A percentile compares a stretch with the other conserved stretches of the same genome.
phyloP scores from a whole-genome alignment of 2,888 invertebrate species.

The Sminthurides aquaticus region DNA sequence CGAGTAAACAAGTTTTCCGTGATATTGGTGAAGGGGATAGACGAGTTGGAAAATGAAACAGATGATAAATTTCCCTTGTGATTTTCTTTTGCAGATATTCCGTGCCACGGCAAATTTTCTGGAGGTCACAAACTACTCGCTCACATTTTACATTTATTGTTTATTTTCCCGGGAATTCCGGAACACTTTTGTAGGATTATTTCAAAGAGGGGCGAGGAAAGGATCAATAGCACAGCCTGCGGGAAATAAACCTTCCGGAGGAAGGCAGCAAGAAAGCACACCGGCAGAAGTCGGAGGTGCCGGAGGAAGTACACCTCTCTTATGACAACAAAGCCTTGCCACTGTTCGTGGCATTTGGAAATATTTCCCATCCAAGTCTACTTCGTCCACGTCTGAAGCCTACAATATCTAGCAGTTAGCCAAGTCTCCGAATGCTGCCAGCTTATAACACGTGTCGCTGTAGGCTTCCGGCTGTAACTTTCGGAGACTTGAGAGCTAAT shows the following conservation, averaged over 20 bases:
- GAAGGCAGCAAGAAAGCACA: slow-evolving; percentile 23
- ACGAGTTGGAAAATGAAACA: too few relatives aligned
- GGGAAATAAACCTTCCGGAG: slow-evolving; percentile 27
- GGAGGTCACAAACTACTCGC: slow-evolving; percentile 67
- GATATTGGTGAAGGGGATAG: too few relatives aligned
- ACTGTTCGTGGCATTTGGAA: slow-evolving; percentile 28
- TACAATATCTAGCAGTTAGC: slow-evolving; percentile 15
- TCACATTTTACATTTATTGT: slow-evolving; percentile 72
- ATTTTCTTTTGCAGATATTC: slow-evolving; percentile 53
- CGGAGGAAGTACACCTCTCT: slow-evolving; percentile 31
- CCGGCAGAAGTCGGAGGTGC: slow-evolving; percentile 19
- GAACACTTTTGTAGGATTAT: slow-evolving; percentile 59
- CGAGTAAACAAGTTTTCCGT: too few relatives aligned
- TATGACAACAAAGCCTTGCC: slow-evolving; percentile 26
- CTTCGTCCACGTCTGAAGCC: slow-evolving; percentile 16
- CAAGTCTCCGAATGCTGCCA: background rate
- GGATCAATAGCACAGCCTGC: slow-evolving; percentile 19
- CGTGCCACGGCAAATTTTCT: slow-evolving; percentile 64
- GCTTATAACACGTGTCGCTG: too few relatives aligned
- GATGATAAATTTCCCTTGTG: too few relatives aligned
- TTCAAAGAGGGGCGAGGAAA: slow-evolving; percentile 45
- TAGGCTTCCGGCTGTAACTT: too few relatives aligned
- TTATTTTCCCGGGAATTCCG: slow-evolving; percentile 70
- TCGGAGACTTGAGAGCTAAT: too few relatives aligned
- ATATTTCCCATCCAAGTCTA: slow-evolving; percentile 27